These are phyloP conservation scores for Xiphorhynchus elegans DNA, from an alignment of 2,113 vertebrate genomes.

Conservation along the genomic window DNA sequence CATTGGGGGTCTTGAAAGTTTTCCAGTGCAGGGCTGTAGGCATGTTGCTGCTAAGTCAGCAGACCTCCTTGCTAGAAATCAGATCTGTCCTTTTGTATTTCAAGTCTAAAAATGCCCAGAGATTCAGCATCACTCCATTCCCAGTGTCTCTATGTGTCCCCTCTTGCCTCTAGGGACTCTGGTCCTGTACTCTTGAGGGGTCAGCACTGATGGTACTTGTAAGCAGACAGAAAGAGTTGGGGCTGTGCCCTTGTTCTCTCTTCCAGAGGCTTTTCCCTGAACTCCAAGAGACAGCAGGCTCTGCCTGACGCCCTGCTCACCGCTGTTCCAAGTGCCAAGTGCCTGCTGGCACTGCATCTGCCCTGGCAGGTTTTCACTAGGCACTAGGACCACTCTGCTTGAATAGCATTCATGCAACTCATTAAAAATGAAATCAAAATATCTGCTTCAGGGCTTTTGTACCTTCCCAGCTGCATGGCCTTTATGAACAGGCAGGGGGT, in stretches of 20 bases:
- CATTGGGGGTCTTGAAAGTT: background rate
- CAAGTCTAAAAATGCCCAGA: background rate
- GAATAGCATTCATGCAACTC: conserved; percentile 18
- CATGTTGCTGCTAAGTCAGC: background rate
- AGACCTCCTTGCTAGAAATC: background rate
- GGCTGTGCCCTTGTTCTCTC: background rate
- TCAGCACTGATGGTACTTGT: background rate
- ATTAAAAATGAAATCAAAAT: conserved; percentile 41
- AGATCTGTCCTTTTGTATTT: background rate
- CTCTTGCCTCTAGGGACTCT: background rate
- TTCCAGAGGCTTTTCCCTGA: background rate
- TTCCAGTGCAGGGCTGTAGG: background rate
- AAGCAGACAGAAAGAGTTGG: background rate
- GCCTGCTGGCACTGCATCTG: background rate
- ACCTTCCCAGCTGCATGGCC: background rate
- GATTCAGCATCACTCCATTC: background rate
- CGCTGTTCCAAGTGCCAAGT: accelerated
- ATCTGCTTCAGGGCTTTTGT: background rate
- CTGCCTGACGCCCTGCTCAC: background rate
- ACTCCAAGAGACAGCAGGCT: background rate
- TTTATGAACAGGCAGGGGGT: accelerated
- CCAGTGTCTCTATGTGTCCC: background rate
- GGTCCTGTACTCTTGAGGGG: background rate
- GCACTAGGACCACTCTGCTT: background rate
- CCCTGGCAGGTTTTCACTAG: background rate